Evolutionary conservation across 2,113 vertebrate genomes (phyloP).

Genomic region (Pelmatolapia mariae): DNA sequence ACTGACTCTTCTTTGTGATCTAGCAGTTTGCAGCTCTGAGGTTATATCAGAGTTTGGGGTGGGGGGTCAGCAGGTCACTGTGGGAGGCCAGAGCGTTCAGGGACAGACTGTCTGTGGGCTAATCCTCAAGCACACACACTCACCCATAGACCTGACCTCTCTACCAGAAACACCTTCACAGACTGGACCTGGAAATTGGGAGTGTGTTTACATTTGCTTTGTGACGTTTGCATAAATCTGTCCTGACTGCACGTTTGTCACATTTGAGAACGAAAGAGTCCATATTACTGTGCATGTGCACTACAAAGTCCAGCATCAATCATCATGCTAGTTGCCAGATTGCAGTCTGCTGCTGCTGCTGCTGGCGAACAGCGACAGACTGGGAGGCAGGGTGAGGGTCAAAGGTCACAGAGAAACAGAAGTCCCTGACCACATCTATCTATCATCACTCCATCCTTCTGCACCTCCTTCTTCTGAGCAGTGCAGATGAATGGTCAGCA

Average conservation of each 20-base stretch:
- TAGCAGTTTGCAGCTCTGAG: not conserved
- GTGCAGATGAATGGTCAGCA: not conserved
- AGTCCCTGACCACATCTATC: slow-evolving; percentile 31
- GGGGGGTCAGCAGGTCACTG: slow-evolving; percentile 35
- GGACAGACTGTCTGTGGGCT: slow-evolving; percentile 45
- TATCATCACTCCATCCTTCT: slow-evolving; percentile 40
- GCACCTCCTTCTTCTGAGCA: slow-evolving; percentile 3
- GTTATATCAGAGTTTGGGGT: slow-evolving; percentile 7
- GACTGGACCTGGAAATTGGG: not conserved
- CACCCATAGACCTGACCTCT: not conserved
- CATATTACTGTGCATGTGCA: not conserved
- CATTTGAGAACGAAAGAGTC: not conserved
- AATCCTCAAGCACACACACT: slow-evolving; percentile 29
- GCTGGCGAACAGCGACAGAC: not conserved
- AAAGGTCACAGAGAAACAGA: slow-evolving; percentile 49
- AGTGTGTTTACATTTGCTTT: not conserved
- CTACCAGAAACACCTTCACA: not conserved
- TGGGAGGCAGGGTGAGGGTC: slow-evolving; percentile 7
- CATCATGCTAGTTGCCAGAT: not conserved
- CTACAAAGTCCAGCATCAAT: not conserved
- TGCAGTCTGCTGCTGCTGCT: not conserved
- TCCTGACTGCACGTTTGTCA: not conserved
- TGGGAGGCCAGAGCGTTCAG: slow-evolving; percentile 33
- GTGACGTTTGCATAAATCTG: not conserved
- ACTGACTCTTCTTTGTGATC: not conserved